Base-by-base conservation (phyloP, 2,113 vertebrate genomes). In the Tragulus kanchil region DNA sequence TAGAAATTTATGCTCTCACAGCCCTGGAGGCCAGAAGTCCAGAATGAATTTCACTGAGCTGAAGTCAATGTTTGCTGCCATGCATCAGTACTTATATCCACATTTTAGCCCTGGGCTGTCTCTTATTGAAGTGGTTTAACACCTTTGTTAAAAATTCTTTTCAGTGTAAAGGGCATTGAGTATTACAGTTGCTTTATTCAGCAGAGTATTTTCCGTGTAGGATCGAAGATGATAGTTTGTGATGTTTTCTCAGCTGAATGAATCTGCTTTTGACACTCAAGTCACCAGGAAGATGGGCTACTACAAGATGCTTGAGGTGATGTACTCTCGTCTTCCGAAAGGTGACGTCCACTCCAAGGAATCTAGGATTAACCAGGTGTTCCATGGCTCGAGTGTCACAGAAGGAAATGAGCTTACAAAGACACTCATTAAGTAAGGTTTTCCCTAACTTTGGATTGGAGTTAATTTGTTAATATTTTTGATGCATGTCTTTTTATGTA, bases 371-470 rank as follows among this genome's bases (percentile, higher is more conserved):
- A 99, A 99, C 97, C 99, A 99, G 31, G 99, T 98, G 90, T 99
- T 99, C 97, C 98, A 99, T 71, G 97, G 98, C 36, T 98, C 97
- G 0, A 14, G 92, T 36, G 97, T 85, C 50, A 95, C 98, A 2
- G 99, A 99, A 98, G 99, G 99, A 94, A 99, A 99, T 79, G 99
- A 99, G 97, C 98, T 99, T 94, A 99, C 99, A 96, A 99, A 99
- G 98, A 97, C 97, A n/a, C 90, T 99, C 88, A 98, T 99, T 97
- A 99, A 99, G 99, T 99, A 99, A 97, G 99, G 48, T n/a, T 95
- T 95, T 96, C 42, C 25, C 89, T 83, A 54, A 90, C 61, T 95
- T 73, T 36, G 45, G 26, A 12, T 84, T 64, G 3, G 78, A 14
- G 92, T 93, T 88, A 78, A 71, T 77, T 62, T 85, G 14, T 95